These are phyloP conservation scores for Gryllus longicercus DNA, from an alignment of 2,888 invertebrate genomes.

Conservation along the genomic window DNA sequence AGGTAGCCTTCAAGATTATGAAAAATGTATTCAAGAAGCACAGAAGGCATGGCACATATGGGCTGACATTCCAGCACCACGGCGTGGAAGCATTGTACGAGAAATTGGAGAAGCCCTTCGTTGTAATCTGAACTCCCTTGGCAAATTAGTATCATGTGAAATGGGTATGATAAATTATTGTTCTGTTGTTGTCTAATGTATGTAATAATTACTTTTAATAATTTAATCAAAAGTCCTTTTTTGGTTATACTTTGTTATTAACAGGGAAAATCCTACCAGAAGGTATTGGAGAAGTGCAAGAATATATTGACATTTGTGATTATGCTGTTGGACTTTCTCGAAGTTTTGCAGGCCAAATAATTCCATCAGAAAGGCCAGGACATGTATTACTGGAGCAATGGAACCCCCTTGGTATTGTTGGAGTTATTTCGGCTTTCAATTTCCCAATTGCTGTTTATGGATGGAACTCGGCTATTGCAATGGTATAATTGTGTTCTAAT, in stretches of 20 bases:
- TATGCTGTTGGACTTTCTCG: constrained; percentile 94
- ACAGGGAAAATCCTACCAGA: constrained; percentile 90
- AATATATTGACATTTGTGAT: constrained; percentile 96
- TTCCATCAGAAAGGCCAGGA: constrained; percentile 90
- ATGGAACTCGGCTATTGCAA: constrained; percentile 95
- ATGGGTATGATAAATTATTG: constrained; percentile 64
- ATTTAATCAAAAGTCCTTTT: background rate
- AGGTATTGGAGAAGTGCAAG: constrained; percentile 94
- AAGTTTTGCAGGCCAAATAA: constrained; percentile 56
- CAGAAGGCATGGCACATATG: constrained; percentile 80
- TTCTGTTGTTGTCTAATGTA: background rate
- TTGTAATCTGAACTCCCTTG: constrained; percentile 79
- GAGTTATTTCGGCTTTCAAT: constrained; percentile 97
- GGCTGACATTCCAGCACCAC: constrained; percentile 85
- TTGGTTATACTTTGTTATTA: background rate
- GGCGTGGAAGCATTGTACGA: constrained; percentile 91
- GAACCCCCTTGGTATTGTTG: constrained; percentile 93
- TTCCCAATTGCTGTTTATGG: constrained; percentile 98
- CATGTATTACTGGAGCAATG: constrained; percentile 93
- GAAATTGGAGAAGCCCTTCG: constrained; percentile 95
- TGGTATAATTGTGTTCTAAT: constrained; percentile 53
- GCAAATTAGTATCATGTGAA: constrained; percentile 91
- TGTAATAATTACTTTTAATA: background rate
- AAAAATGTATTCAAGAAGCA: constrained; percentile 72
- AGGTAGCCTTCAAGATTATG: constrained; percentile 78